These are phyloP conservation scores for Eupithecia subfuscata DNA, from an alignment of 2,888 invertebrate species.

Conservation along the genomic window DNA sequence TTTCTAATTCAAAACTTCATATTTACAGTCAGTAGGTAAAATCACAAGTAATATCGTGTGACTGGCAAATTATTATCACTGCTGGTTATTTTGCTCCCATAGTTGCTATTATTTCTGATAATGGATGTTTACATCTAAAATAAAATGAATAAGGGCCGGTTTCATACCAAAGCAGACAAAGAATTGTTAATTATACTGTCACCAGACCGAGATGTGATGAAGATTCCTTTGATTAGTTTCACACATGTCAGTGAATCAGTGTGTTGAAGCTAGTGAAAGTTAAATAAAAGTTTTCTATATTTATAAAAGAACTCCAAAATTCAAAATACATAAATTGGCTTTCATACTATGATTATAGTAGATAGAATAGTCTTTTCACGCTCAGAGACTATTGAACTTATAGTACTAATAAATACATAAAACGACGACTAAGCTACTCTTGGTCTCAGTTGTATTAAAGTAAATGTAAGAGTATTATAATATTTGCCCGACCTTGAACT, in stretches of 20 bases:
- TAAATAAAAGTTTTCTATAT: constrained; percentile 36
- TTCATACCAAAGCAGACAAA: background rate
- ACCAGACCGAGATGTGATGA: background rate
- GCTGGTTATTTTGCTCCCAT: background rate
- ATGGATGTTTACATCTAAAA: background rate
- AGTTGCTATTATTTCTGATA: background rate
- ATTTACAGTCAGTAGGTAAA: background rate
- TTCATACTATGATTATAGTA: constrained; percentile 4
- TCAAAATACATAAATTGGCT: constrained; percentile 26
- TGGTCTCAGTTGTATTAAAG: constrained; percentile 27
- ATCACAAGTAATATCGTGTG: background rate
- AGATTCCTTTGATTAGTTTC: background rate
- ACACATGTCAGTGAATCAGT: background rate
- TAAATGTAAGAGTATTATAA: constrained; percentile 52
- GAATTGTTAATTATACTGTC: background rate
- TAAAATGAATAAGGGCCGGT: background rate
- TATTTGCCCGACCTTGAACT: constrained; percentile 69
- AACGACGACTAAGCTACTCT: constrained; percentile 10
- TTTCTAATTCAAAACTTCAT: background rate
- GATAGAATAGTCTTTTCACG: background rate
- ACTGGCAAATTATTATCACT: background rate
- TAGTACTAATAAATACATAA: background rate
- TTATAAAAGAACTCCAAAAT: constrained; percentile 36
- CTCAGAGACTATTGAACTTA: background rate
- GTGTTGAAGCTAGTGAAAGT: background rate